A percentile compares a stretch with the other conserved stretches of the same genome.
phyloP scores from a whole-genome alignment of 2,888 invertebrate species.

The Eurois occulta region DNA sequence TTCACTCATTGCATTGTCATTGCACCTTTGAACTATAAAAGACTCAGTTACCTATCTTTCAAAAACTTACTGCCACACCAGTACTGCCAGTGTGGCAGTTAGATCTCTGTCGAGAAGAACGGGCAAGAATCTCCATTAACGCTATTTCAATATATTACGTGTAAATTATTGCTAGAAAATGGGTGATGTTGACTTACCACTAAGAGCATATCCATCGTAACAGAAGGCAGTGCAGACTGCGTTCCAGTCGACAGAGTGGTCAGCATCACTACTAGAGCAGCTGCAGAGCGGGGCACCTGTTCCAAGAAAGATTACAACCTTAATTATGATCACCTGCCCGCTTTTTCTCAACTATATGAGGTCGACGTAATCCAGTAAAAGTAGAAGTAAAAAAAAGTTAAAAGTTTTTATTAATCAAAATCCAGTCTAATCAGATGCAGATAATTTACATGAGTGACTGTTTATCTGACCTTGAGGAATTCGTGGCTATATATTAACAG shows the following conservation, averaged over 20 bases:
- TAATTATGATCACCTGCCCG: neutral
- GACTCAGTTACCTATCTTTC: neutral
- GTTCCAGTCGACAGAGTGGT: conserved; percentile 80
- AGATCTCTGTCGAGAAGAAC: neutral
- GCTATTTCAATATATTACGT: too few relatives aligned
- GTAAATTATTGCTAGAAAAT: neutral
- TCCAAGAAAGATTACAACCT: neutral
- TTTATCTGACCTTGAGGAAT: neutral
- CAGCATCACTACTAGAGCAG: conserved; percentile 72
- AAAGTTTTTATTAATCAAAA: too few relatives aligned
- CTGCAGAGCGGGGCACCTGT: conserved; percentile 89
- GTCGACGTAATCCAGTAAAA: too few relatives aligned
- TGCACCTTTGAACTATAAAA: neutral
- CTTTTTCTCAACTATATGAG: neutral
- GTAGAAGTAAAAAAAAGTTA: too few relatives aligned
- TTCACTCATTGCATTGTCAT: neutral
- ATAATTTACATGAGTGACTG: neutral
- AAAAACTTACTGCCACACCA: too few relatives aligned
- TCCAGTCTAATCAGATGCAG: neutral
- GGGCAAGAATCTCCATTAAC: neutral
- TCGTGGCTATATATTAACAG: neutral
- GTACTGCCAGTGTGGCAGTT: too few relatives aligned
- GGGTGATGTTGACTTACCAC: conserved; percentile 73
- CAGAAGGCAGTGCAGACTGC: conserved; percentile 90
- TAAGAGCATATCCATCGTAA: conserved; percentile 79